Base-by-base conservation (phyloP, 2,113 vertebrate genomes). In the Alectura lathami region DNA sequence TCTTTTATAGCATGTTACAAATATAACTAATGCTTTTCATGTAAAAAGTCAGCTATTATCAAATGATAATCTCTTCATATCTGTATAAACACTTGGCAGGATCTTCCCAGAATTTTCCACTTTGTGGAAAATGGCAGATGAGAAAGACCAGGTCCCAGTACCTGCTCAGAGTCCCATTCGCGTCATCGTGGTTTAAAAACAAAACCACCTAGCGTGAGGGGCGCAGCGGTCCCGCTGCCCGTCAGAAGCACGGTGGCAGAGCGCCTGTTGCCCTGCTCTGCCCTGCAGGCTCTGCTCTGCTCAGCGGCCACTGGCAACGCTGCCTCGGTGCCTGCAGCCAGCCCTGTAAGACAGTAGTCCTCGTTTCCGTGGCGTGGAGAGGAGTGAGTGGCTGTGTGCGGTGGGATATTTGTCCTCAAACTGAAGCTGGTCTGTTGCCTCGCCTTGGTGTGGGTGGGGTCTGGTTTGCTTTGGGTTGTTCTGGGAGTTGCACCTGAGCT, bases 101-200 rank as follows among this genome's bases (percentile, higher is more conserved):
- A 11, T 40, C 38, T 40, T 40, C 36, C 36, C 29, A 20, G 26
- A 17, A 13, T 63, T 63, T 63, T 63, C 1, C 32, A 43, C 69
- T 22, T 9, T 48, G 27, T 82, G 82, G 38, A 51, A 56, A 64
- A 29, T 3, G 8, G 48, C n/a, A n/a, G 21, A 18, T 12, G 12
- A 2, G 16, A 48, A 69, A 43, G 40, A 50, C 68, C 20, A 3
- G 40, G 27, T 62, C 5, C 36, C 36, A 11, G 27, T n/a, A 3
- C 8, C 22, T 42, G 3, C 34, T 17, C 21, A 7, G 63, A 24
- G 32, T 53, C 24, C 36, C 12, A 3, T n/a, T 24, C 48, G 13
- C 8, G 8, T 9, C 27, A 1, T 17, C 0, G 20, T 30, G n/a
- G 32, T 17, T 47, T 47, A n/a, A 23, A 42, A n/a, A 67, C 24